Evolutionary conservation across 35 echinoderm and acorn worm species (phyloP), one percentile per base, ranked within the genome.

Genomic region (Stichopus chloronotus): DNA sequence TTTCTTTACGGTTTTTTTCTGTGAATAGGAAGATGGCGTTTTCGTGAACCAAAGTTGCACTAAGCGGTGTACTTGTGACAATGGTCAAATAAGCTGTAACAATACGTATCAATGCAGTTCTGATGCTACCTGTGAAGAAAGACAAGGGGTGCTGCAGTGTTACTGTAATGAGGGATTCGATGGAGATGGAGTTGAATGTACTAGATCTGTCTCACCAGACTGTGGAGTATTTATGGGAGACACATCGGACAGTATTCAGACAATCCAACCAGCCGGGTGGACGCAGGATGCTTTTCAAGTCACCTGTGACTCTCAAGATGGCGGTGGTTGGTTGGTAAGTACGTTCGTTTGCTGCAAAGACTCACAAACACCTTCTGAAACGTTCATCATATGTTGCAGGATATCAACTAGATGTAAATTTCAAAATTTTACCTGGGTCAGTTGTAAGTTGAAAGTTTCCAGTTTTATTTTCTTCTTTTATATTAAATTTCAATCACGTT

Each of bases 241-340:
- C 17, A n/a, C 13, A 14, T 74, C 69, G 14, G 22, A 74, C 6
- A 74, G 69, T n/a, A 74, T 74, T n/a, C 69, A n/a, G 22, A 16
- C 22, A 20, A 74, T 74, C 19, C 69, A 74, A 74, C 69, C 69
- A 5, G 11, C 69, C 13, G 69, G 69, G 69, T 74, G 69, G 69
- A 74, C 69, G 4, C 17, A n/a, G 2, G 19, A 20, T 6, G 16
- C 69, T 7, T 74, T 74, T 74, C 69, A 74, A 74, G 69, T 74
- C 13, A 74, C 19, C 2, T 74, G 69, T 74, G 69, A 74, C 69
- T 16, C 22, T 7, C 0, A 5, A 22, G 69, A 74, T 74, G 69
- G 69, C 4, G 69, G 69, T 74, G 69, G 69, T 74, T 74, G 69
- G 69, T 74, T 74, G 69, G 69, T 74, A 74, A 20, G 69, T 74